Conservation (phyloP, 2,113 vertebrate species). For the Cariama cristata region DNA sequence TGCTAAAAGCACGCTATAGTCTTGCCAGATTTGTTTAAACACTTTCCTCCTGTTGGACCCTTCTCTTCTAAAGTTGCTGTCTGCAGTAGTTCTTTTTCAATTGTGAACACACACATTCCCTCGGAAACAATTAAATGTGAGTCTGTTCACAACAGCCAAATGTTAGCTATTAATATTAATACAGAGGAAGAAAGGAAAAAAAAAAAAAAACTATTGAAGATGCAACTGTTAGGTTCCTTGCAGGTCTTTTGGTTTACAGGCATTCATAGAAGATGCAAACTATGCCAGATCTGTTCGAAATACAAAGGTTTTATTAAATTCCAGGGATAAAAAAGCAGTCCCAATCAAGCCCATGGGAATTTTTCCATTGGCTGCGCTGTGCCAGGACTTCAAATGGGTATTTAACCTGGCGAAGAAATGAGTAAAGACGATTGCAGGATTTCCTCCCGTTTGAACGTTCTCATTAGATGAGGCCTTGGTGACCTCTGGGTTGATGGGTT, state of each 20-base stretch:
- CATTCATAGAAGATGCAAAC: neutral
- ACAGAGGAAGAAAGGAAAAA: neutral
- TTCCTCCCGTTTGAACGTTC: slow-evolving; percentile 60
- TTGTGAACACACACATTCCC: neutral
- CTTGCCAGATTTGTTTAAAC: neutral
- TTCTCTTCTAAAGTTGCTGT: neutral
- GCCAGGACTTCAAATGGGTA: slow-evolving; percentile 55
- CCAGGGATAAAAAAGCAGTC: neutral
- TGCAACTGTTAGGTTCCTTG: neutral
- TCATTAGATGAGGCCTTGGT: slow-evolving; percentile 54
- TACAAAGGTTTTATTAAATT: slow-evolving; percentile 32
- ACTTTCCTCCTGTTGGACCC: neutral
- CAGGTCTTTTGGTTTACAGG: neutral
- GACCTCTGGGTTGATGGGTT: slow-evolving; percentile 64
- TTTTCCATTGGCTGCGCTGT: slow-evolving; percentile 23
- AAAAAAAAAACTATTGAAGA: neutral
- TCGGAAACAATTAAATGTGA: neutral
- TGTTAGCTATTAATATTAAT: neutral
- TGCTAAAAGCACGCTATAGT: neutral
- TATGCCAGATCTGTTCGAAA: neutral
- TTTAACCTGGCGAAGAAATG: slow-evolving; percentile 62
- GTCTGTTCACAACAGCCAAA: neutral
- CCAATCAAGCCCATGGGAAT: slow-evolving; percentile 6
- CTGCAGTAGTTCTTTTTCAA: neutral
- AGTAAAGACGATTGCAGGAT: slow-evolving; percentile 56